Base-by-base conservation (phyloP, 92 coral and sea anemone genomes). In the Siderastrea siderea region DNA sequence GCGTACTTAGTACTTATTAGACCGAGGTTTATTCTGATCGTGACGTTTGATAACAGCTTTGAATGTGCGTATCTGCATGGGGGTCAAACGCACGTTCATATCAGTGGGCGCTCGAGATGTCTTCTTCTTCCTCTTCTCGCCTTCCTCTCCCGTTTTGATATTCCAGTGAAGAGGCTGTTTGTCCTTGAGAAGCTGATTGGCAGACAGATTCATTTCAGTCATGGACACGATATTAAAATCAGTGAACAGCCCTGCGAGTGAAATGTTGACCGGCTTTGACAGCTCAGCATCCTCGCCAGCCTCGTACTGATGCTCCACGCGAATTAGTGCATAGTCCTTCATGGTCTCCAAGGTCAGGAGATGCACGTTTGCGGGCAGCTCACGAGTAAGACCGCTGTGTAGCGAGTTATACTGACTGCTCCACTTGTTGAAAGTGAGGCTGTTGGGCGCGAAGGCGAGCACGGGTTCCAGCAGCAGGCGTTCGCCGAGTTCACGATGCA, bases 61-160 rank as follows among this genome's bases (percentile, higher is more conserved):
- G 85, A 95, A 97, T 4, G 99, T 97, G 26, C 96, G 95, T 57
- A 97, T 97, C 74, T 97, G 93, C 99, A 97, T 97, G n/a, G 99
- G 97, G 26, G 84, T 90, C 6, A 97, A 91, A 48, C 85, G 93
- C 54, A 97, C 86, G 65, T 84, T 47, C 2, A 92, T 71, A 71
- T 88, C 81, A 58, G 86, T 74, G 3, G 71, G 89, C 54, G 86
- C 85, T 45, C 81, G 90, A 52, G 51, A 51, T 12, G 4, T n/a
- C 47, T 78, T 71, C 82, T 74, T 77, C 59, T 65, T 70, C 45
- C 80, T 80, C 15, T 74, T 78, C 9, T 62, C 73, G 0, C 17
- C 44, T 61, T 93, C 81, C 78, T 60, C 62, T 15, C 57, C 12
- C 7, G 84, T 71, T 85, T 95, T 89, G 58, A 93, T 93, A 45